phyloP scores from a whole-genome alignment of 2,888 invertebrate genomes.

The Pristionchus exspectatus region DNA sequence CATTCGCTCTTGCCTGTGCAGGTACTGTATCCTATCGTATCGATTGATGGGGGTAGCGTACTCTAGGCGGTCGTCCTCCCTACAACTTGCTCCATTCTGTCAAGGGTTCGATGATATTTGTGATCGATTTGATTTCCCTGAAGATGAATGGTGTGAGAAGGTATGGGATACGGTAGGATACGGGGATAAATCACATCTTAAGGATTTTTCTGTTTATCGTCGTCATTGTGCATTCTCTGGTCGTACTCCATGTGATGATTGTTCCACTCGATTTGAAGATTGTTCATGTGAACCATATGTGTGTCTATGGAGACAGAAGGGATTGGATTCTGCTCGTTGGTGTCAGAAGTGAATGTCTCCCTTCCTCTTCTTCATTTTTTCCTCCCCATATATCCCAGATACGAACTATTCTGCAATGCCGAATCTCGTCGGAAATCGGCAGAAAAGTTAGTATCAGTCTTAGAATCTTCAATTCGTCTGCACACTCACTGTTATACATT shows the following conservation, averaged over 20 bases:
- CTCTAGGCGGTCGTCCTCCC: constrained; percentile 40
- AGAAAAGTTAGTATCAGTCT: neutral
- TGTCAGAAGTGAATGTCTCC: constrained; percentile 37
- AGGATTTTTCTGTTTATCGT: constrained; percentile 40
- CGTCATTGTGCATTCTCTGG: constrained; percentile 47
- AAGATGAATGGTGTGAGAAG: constrained; percentile 55
- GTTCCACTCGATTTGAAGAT: constrained; percentile 39
- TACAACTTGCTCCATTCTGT: constrained; percentile 54
- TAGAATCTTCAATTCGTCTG: constrained; percentile 28
- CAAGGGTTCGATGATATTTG: constrained; percentile 49
- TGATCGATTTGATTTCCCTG: constrained; percentile 44
- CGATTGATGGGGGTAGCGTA: neutral
- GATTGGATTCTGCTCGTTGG: constrained; percentile 33
- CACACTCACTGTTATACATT: constrained; percentile 37
- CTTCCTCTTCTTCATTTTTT: neutral
- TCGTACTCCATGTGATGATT: constrained; percentile 31
- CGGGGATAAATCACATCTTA: neutral
- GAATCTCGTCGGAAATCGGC: constrained; percentile 6
- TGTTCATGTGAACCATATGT: constrained; percentile 54
- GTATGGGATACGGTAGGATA: neutral
- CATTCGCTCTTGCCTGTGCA: constrained; percentile 52
- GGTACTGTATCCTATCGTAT: neutral
- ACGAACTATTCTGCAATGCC: constrained; percentile 52
- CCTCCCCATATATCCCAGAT: constrained; percentile 5
- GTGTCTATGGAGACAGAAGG: constrained; percentile 7